Base-by-base conservation (phyloP, 2,888 invertebrate species). In the Geophilus truncorum region DNA sequence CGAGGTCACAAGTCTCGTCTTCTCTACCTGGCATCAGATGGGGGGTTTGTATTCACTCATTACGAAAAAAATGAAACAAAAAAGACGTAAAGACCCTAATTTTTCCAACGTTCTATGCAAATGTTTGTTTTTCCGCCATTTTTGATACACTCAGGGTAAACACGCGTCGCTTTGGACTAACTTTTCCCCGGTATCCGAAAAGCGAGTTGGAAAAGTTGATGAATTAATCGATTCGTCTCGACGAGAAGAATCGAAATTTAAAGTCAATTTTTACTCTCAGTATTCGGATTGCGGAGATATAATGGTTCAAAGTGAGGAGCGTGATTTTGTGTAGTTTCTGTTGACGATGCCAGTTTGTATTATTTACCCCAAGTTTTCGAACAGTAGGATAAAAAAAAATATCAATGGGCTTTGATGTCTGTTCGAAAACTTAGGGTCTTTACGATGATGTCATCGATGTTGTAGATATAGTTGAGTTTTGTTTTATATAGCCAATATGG, bases 1-100 rank as follows among this genome's bases (percentile, higher is more conserved):
- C 92, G 94, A 88, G 94, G 94, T 87, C 93, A 94, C 90, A 94
- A 94, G 90, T 94, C 95, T 87, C 92, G 95, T 87, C 92, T 95
- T 86, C 92, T 94, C 88, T 94, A 94, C 91, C 94, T 94, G 91
- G 92, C 91, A 90, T 93, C 93, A 87, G 93, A 93, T 89, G 90
- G 91, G 90, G 95, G 95, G 95, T 95, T 93, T 90, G 92, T 92
- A 88, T 82, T 32, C 23, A 75, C 12, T 30, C n/a, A 40, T 25
- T 32, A 57, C 30, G 21, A 21, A 80, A 78, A 21, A 15, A 32
- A 12, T 10, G 6, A 12, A 15, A 36, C 9, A 30, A 78, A 32
- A 36, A 18, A 78, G 78, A 78, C 36, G 78, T 78, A 32, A 78
- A 78, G 78, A 78, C 78, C 78, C 78, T 78, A 78, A 78, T 23